Evolutionary conservation across 2,888 invertebrate species (phyloP), one percentile per base, ranked within the genome.

Genomic region (Heliconius ethilla): DNA sequence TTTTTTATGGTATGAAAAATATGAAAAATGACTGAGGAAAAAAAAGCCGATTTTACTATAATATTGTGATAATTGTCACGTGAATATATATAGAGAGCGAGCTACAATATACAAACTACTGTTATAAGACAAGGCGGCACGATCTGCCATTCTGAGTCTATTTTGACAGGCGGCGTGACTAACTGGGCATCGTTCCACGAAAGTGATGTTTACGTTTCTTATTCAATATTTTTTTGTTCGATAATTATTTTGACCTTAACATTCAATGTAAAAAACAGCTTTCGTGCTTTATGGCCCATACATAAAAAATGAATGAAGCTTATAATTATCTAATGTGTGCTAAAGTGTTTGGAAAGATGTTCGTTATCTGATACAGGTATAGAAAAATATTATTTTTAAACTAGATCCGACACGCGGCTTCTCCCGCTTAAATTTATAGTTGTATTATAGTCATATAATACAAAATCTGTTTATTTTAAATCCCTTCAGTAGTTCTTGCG

Each of bases 201-300:
- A 69, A 79, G 73, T 62, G 76, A 75, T 77, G 77, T 77, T 77
- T 77, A 69, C 74, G 77, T 77, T 74, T 72, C 73, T 65, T 77
- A 69, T 77, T 76, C 66, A 29, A 15, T 75, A 51, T 81, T 78
- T 80, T 80, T 74, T 75, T 76, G 67, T 77, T 78, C 63, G 63
- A 77, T 80, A 78, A 80, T 75, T 75, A 77, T 79, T 80, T 77
- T 78, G 77, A 82, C 79, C 82, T 81, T 79, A 80, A 51, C 70
- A 77, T 75, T 72, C 76, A 76, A 62, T 62, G 25, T 72, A 73
- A 79, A 80, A 80, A 77, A 66, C 67, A 29, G 67, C 66, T 77
- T 77, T 62, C 62, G 67, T 74, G 73, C 45, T 77, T 74, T 77
- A 73, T 77, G 77, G 45, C 62, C 73, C 59, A 72, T 74, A 73